A percentile compares a stretch with the other conserved stretches of the same genome.
Conservation (phyloP, 53 echinoderm and acorn worm species). For the Holothuria scabra region DNA sequence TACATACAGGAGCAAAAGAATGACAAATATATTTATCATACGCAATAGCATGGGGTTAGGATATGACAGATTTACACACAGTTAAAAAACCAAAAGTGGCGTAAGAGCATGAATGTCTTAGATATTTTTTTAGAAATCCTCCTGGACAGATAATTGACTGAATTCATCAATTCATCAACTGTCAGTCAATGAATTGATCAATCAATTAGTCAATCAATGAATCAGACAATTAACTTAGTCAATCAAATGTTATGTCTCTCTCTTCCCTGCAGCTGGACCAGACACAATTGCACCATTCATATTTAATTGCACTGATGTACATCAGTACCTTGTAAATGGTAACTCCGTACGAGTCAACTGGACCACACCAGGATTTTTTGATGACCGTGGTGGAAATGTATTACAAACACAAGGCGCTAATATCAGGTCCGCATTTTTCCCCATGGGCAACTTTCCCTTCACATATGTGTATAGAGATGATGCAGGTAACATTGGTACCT, state of each 20-base stretch:
- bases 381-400: neutral
- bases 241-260: neutral
- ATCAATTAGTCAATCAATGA: no score
- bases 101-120: no score
- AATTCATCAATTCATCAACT: no score
- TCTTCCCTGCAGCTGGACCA: neutral
- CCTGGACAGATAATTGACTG: no score
- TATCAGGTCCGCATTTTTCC: neutral
- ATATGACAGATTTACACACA: no score
- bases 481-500: neutral
- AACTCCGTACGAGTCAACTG: neutral
- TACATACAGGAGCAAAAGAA: no score
- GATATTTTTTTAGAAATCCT: no score
- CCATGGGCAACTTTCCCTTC: neutral
- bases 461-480: neutral
- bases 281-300: neutral
- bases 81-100: no score
- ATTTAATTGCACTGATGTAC: constrained; percentile 6
- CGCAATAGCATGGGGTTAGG: no score
- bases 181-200: no score
- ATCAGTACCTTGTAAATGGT: neutral
- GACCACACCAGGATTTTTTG: neutral
- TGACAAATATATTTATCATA: no score
- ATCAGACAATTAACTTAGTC: no score
- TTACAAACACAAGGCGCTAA: neutral